These are phyloP conservation scores for Neoascia interrupta DNA, from an alignment of 2,888 invertebrate genomes.

Conservation along the genomic window DNA sequence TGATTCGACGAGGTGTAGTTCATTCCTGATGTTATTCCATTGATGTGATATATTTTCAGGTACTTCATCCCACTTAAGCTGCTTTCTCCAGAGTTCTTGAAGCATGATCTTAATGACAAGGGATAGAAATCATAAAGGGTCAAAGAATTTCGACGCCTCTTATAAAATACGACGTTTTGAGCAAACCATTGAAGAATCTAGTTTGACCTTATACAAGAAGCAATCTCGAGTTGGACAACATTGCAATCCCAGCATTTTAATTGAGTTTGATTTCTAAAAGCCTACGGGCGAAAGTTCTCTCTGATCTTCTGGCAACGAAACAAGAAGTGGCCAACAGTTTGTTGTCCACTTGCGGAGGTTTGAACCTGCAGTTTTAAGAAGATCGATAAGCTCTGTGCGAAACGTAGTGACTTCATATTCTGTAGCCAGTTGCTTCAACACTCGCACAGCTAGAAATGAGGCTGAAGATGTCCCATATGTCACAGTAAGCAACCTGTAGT, in stretches of 20 bases:
- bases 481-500: conserved; percentile 5
- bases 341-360: too few relatives aligned
- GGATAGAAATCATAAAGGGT: conserved; percentile 8
- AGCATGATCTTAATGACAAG: conserved; percentile 10
- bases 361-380: not conserved
- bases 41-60: not conserved
- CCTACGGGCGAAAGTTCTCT: too few relatives aligned
- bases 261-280: conserved; percentile 7
- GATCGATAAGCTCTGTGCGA: conserved; percentile 3
- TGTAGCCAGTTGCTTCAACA: conserved; percentile 54
- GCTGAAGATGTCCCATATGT: conserved; percentile 4
- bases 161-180: conserved; percentile 19
- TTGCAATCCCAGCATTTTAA: not conserved
- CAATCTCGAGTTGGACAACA: not conserved
- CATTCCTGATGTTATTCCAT: conserved; percentile 16
- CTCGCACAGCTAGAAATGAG: conserved; percentile 45
- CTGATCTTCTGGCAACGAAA: too few relatives aligned
- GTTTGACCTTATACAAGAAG: not conserved
- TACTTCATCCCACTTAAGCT: conserved; percentile 10
- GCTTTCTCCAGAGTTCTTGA: conserved; percentile 17
- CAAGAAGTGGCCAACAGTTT: too few relatives aligned
- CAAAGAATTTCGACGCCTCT: conserved; percentile 14
- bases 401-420: conserved; percentile 23
- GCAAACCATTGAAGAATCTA: not conserved
- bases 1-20: not conserved